Base-by-base conservation (phyloP, 1,140 invertebrate species). In the Mactra quadrangularis region DNA sequence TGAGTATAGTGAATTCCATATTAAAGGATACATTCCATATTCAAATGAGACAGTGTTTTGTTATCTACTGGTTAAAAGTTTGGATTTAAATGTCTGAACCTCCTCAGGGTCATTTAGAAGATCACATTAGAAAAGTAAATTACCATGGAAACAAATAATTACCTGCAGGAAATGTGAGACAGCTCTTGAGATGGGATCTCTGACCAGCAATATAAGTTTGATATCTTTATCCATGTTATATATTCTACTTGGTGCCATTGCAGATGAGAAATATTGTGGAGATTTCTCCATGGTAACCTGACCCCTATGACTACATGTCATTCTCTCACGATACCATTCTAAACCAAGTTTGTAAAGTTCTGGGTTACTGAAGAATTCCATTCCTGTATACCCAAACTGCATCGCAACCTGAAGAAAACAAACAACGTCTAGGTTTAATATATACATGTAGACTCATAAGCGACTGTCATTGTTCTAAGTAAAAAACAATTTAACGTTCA, bases 101-200 rank as follows among this genome's bases (percentile, higher is more conserved):
- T n/a, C n/a, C n/a, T n/a, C n/a, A n/a, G n/a, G n/a, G n/a, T n/a
- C n/a, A n/a, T n/a, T n/a, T n/a, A n/a, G n/a, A n/a, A n/a, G n/a
- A n/a, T n/a, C n/a, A n/a, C n/a, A n/a, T n/a, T n/a, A n/a, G n/a
- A n/a, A n/a, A n/a, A n/a, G n/a, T n/a, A n/a, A n/a, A n/a, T n/a
- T n/a, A n/a, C n/a, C n/a, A n/a, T n/a, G n/a, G n/a, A n/a, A n/a
- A n/a, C n/a, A n/a, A n/a, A n/a, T n/a, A 60, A 55, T 59, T 50
- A 52, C 70, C 86, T 98, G 97, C 0, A 97, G 96, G 86, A 97
- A 98, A 91, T 98, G 97, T 19, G 97, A 98, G 29, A 98, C 96
- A 17, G 97, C 96, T 70, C 97, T 93, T 0, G 96, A 97, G 11
- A 98, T 96, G 0, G 97, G 97, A 93, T 98, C 96, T 19, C 97